These are phyloP conservation scores for Oscheius sp. DNA, from an alignment of 2,888 invertebrate genomes.

Conservation along the genomic window DNA sequence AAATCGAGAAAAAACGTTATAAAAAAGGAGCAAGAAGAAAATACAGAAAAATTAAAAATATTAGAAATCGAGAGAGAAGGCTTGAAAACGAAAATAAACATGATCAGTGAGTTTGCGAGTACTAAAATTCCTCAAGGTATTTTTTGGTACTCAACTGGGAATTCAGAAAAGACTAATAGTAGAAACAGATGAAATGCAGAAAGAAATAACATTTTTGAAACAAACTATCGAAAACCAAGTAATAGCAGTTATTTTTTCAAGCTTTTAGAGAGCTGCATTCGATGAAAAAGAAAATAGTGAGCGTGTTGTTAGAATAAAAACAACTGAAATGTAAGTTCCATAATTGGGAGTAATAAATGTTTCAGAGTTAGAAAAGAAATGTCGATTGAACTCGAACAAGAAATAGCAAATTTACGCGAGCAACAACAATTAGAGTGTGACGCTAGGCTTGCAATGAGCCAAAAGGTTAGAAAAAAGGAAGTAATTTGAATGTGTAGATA, in stretches of 20 bases:
- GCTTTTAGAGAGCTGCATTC: background rate
- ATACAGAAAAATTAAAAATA: background rate
- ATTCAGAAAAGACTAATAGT: slow-evolving; percentile 1
- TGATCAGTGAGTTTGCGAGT: slow-evolving; percentile 4
- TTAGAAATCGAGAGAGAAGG: slow-evolving; percentile 12
- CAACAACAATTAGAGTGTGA: background rate
- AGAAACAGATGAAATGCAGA: background rate
- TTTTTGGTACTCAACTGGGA: slow-evolving; percentile 8
- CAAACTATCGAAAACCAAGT: background rate
- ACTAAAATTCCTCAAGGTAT: background rate
- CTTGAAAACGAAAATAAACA: slow-evolving; percentile 9
- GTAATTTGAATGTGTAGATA: background rate
- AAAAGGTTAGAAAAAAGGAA: background rate
- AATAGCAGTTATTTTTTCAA: background rate
- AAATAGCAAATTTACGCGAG: background rate
- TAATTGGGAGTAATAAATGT: background rate
- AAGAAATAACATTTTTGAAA: background rate
- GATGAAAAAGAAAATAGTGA: slow-evolving; percentile 12
- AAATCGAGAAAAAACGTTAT: background rate
- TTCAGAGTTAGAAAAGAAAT: slow-evolving; percentile 13
- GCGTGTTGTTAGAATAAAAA: background rate
- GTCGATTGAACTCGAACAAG: background rate
- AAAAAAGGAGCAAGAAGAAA: background rate
- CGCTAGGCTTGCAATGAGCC: slow-evolving; percentile 5
- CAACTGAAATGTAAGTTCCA: slow-evolving; percentile 12